A percentile compares a stretch with the other conserved stretches of the same genome.
These are phyloP conservation scores for Protobothrops mucrosquamatus DNA, from an alignment of 2,113 vertebrate genomes.

Conservation along the genomic window DNA sequence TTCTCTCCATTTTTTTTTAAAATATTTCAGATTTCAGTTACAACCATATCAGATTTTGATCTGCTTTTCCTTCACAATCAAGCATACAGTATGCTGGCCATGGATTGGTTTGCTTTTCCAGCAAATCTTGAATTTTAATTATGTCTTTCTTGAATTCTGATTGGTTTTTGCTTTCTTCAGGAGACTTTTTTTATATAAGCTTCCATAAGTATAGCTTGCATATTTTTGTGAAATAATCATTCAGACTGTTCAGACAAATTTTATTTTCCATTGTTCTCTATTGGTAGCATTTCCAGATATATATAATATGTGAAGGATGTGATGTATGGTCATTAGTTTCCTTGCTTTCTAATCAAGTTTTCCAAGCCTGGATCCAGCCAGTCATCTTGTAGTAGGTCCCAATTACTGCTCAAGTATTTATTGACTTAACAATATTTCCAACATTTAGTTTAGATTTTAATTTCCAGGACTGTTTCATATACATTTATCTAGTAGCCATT, in stretches of 20 bases:
- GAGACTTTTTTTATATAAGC: not conserved
- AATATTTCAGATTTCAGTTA: not conserved
- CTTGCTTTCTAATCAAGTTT: not conserved
- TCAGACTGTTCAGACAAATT: not conserved
- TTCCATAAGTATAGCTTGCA: not conserved
- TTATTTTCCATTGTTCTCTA: not conserved
- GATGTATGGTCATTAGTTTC: not conserved
- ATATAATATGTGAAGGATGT: not conserved
- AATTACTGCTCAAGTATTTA: not conserved
- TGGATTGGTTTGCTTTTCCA: not conserved
- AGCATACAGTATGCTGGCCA: not conserved
- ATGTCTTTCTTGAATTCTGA: not conserved
- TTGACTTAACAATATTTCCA: not conserved
- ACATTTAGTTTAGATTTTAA: not conserved
- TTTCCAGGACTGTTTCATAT: not conserved
- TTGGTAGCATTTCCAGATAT: not conserved
- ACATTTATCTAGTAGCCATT: not conserved
- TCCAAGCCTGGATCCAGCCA: not conserved
- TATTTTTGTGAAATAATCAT: not conserved
- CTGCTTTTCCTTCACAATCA: not conserved
- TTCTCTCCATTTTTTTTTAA: not conserved
- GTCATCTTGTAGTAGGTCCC: not conserved
- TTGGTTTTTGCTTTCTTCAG: not conserved
- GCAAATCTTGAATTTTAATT: not conserved
- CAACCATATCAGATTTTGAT: not conserved